These are phyloP conservation scores for Piscicola geometra DNA, from an alignment of 2,888 invertebrate genomes.

Conservation along the genomic window DNA sequence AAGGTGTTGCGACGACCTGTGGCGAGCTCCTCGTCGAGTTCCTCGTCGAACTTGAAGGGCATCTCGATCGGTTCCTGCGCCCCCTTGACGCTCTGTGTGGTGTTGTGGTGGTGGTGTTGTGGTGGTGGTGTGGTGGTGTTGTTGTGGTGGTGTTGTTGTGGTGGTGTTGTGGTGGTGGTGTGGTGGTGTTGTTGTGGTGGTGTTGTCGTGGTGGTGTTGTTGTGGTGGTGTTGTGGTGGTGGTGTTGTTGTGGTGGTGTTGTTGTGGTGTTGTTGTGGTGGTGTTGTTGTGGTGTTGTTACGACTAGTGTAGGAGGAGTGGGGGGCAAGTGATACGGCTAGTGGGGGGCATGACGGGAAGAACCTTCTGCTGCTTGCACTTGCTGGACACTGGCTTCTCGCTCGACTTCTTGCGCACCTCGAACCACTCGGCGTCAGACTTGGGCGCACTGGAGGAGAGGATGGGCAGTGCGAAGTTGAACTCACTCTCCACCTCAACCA, in stretches of 20 bases:
- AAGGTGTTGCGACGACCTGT: conserved; percentile 53
- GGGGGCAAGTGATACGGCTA: background rate
- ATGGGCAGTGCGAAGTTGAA: conserved; percentile 39
- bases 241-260: background rate
- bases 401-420: conserved; percentile 57
- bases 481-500: conserved; percentile 9
- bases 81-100: background rate
- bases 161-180: too few species aligned
- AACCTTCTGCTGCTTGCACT: conserved; percentile 14
- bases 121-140: too few species aligned
- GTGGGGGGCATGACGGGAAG: background rate
- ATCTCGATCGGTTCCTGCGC: conserved; percentile 69
- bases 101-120: too few species aligned
- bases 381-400: conserved; percentile 26
- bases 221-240: background rate
- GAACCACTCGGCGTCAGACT: conserved; percentile 61
- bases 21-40: conserved; percentile 64
- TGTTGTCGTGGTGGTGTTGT: too few species aligned
- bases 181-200: too few species aligned
- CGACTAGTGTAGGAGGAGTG: background rate
- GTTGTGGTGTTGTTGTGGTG: background rate
- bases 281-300: background rate
- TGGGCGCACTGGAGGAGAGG: conserved; percentile 52
- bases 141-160: too few species aligned
- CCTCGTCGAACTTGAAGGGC: conserved; percentile 95